Conservation (phyloP, 2,797 vertebrate species). For the Pangasius macronema region DNA sequence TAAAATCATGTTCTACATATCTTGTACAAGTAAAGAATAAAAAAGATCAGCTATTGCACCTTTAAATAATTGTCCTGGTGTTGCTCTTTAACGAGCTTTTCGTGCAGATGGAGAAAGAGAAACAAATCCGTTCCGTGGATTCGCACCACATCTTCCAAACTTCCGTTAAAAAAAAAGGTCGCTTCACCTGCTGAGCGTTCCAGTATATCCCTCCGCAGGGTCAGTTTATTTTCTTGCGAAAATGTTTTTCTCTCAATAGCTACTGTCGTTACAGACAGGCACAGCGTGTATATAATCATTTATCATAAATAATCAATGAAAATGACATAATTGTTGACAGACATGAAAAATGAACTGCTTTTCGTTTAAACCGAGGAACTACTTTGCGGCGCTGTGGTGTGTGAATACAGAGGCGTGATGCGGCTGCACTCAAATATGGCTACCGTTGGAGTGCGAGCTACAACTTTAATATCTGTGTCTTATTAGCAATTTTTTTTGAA, state of each 20-base stretch:
- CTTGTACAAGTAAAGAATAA: neutral
- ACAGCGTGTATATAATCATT: too few species aligned
- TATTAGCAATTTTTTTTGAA: conserved; percentile 39
- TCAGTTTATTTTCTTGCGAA: conserved; percentile 59
- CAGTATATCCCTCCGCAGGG: conserved; percentile 79
- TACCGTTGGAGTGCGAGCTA: conserved; percentile 77
- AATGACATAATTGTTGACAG: neutral
- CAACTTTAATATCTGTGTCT: conserved; percentile 76
- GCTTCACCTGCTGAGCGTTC: conserved; percentile 83
- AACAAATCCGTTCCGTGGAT: conserved; percentile 51
- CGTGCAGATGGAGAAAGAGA: neutral
- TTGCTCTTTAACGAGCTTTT: neutral
- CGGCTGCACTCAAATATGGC: conserved; percentile 83
- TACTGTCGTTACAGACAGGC: neutral
- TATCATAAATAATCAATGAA: neutral
- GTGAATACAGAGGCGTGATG: conserved; percentile 63
- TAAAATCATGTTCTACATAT: neutral
- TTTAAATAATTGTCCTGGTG: neutral
- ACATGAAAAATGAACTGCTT: neutral
- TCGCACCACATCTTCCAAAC: conserved; percentile 63
- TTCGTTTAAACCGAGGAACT: conserved; percentile 46
- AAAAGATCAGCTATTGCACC: neutral
- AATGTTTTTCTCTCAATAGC: neutral
- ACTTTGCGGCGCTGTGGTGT: conserved; percentile 50
- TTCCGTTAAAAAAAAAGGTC: conserved; percentile 69